A percentile compares a stretch with the other conserved stretches of the same genome.
phyloP scores from a whole-genome alignment of 92 coral and sea anemone species.

The Paragorgia papillata region DNA sequence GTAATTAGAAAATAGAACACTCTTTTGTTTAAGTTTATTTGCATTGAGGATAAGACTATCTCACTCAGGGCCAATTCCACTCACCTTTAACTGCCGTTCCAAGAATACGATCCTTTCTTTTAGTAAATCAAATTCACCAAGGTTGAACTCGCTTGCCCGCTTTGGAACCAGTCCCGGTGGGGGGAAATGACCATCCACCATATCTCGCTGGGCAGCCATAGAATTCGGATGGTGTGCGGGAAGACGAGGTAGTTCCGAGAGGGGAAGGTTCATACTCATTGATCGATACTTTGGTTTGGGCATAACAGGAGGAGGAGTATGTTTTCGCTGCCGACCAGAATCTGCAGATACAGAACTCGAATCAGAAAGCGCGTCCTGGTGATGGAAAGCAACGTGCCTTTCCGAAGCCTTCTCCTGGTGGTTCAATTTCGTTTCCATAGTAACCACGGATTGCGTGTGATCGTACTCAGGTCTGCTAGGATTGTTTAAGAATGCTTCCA shows the following conservation, averaged over 20 bases:
- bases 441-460: background rate
- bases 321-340: background rate
- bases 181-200: conserved; percentile 57
- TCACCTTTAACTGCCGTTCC: conserved; percentile 90
- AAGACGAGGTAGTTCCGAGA: conserved; percentile 6
- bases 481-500: background rate
- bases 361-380: conserved; percentile 7
- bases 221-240: conserved; percentile 6
- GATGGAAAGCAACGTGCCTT: conserved; percentile 11
- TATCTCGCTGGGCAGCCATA: conserved; percentile 37
- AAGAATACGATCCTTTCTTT: conserved; percentile 83
- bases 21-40: no score
- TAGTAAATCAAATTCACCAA: conserved; percentile 86
- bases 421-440: background rate
- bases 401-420: background rate
- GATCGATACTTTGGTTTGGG: conserved; percentile 38
- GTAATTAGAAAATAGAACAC: no score
- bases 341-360: conserved; percentile 15
- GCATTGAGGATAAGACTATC: no score
- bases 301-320: conserved; percentile 32
- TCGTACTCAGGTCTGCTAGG: conserved; percentile 1
- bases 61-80: no score
- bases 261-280: conserved; percentile 14
- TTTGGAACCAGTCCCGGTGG: conserved; percentile 86
- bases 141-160: conserved; percentile 82